These are phyloP conservation scores for Ceratotherium simum DNA, from an alignment of 2,113 vertebrate genomes.

Conservation along the genomic window DNA sequence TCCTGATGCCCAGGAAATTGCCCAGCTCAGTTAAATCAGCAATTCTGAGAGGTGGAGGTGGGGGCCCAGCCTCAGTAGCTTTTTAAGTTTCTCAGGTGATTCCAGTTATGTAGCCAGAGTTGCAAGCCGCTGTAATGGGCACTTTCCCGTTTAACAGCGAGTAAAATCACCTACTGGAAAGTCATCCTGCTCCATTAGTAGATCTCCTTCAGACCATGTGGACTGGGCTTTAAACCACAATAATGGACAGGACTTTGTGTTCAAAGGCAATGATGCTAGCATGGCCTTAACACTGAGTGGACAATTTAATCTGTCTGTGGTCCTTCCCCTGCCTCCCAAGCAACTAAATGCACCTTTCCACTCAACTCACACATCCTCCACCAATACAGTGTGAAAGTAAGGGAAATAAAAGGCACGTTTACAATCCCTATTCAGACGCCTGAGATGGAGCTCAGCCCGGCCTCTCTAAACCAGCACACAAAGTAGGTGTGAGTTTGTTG, in stretches of 20 bases:
- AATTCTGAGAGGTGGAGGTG: neutral
- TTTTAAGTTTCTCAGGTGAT: neutral
- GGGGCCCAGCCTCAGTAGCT: neutral
- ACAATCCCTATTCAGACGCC: neutral
- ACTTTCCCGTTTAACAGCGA: neutral
- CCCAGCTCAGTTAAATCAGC: neutral
- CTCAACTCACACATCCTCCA: neutral
- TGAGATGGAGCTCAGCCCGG: neutral
- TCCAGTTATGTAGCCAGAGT: neutral
- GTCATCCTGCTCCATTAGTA: no score
- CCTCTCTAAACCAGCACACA: neutral
- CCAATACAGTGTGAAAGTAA: neutral
- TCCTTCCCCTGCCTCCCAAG: neutral
- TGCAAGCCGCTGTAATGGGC: neutral
- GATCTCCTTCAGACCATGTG: neutral
- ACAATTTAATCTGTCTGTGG: neutral
- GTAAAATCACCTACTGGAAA: neutral
- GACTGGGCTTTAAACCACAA: neutral
- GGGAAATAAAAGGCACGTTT: neutral
- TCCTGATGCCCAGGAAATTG: neutral
- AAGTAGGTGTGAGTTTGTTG: fast-evolving
- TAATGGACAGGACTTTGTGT: neutral
- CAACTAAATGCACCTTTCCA: neutral
- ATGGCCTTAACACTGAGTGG: neutral
- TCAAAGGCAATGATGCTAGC: neutral